These are phyloP conservation scores for Nudaria mundana DNA, from an alignment of 2,888 invertebrate genomes.

Conservation along the genomic window DNA sequence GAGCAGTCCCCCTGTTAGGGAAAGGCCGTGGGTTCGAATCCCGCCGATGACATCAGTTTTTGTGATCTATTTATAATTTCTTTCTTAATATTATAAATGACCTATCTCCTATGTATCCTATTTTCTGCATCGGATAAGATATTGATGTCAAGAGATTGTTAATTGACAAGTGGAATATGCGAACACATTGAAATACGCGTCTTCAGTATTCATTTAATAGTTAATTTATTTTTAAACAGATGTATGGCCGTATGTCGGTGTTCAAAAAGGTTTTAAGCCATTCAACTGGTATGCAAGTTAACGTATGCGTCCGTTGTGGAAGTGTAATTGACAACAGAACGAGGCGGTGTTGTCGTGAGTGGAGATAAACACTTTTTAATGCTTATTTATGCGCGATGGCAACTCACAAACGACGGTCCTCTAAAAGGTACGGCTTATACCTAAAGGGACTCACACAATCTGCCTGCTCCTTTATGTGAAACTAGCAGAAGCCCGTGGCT, in stretches of 20 bases:
- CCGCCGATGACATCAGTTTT: too few species aligned
- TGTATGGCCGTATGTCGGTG: conserved; percentile 26
- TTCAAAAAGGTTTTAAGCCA: conserved; percentile 33
- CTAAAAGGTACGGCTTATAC: conserved; percentile 39
- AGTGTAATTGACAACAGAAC: conserved; percentile 71
- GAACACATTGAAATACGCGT: conserved; percentile 25
- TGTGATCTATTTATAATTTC: too few species aligned
- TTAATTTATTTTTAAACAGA: conserved; percentile 38
- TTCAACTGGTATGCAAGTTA: conserved; percentile 33
- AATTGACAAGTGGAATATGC: conserved; percentile 31
- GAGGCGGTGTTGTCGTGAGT: conserved; percentile 52
- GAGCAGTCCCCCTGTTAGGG: too few species aligned
- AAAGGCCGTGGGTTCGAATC: too few species aligned
- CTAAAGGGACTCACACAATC: too few species aligned
- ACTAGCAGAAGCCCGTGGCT: too few species aligned
- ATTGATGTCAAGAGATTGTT: conserved; percentile 14
- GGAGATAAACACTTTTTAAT: conserved; percentile 66
- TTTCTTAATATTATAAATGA: too few species aligned
- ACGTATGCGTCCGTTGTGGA: conserved; percentile 38
- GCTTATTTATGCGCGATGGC: conserved; percentile 57
- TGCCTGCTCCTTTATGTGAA: too few species aligned
- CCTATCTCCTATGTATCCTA: too few species aligned
- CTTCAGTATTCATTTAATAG: conserved; percentile 34
- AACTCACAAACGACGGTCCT: conserved; percentile 29
- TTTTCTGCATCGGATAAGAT: conserved; percentile 1